Percentiles rank a stretch among this genome's conserved stretches.
Conservation (phyloP, 30 jellyfish, hydroid and myxozoan genomes). For the Chrysaora quinquecirrha region DNA sequence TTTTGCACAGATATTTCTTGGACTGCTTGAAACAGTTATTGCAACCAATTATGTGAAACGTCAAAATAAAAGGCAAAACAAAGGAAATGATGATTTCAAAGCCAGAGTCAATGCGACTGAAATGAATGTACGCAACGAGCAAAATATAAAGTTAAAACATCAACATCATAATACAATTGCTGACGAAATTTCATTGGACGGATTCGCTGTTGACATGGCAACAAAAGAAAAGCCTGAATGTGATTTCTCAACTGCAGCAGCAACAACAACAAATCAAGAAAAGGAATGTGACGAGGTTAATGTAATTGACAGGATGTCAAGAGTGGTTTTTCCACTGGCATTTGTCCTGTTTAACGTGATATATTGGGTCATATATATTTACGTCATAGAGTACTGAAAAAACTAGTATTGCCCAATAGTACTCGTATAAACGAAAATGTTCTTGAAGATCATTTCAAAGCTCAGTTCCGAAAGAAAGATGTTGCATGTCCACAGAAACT, state of each 20-base stretch:
- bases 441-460: too few relatives aligned
- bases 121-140: too few relatives aligned
- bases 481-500: too few relatives aligned
- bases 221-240: background rate
- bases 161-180: background rate
- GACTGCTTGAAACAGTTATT: conserved; percentile 7
- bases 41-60: background rate
- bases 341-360: background rate
- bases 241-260: background rate
- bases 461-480: too few relatives aligned
- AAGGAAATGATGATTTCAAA: too few relatives aligned
- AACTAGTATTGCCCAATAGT: too few relatives aligned
- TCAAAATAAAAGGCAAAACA: background rate
- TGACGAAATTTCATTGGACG: background rate
- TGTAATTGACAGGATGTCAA: background rate
- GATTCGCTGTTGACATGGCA: background rate
- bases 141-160: background rate
- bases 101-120: background rate
- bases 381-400: background rate
- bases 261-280: background rate
- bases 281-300: background rate
- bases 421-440: too few relatives aligned
- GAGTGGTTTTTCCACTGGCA: background rate
- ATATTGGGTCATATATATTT: background rate
- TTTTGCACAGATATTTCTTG: background rate